Base-by-base conservation (phyloP, 2,797 vertebrate species). In the Sebastes itinus region DNA sequence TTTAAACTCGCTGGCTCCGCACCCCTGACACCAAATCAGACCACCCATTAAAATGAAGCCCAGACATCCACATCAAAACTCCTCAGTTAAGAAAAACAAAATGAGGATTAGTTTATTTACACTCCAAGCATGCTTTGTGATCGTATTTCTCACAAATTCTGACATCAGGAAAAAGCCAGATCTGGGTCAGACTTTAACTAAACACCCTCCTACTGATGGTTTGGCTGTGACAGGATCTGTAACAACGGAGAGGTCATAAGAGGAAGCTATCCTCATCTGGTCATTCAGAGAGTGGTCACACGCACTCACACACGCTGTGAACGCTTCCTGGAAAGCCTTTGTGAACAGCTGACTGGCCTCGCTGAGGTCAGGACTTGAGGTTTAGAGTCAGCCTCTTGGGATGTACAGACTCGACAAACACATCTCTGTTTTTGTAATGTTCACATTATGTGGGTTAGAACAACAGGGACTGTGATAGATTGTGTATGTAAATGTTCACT, bases 231-330 rank as follows among this genome's bases (percentile, higher is more conserved):
- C 69, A 72, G 52, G 46, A 58, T 74, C 66, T 54, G 58, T 14
- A 4, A 67, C 54, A 42, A 52, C 71, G 4, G 22, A 84, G 67
- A 67, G 86, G 76, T 87, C 78, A 78, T 3, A 46, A 72, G 80
- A 88, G 88, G 88, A 93, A 90, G 77, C 61, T 2, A 71, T 92
- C 81, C 11, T 90, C 90, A 88, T 83, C 64, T 84, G 74, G 80
- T 86, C 74, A 70, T 23, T 65, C 79, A 72, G 58, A 4, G 66
- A 30, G 54, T 2, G 14, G 33, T 80, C 77, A 75, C 78, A 71
- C 6, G 8, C 32, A 61, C 38, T 25, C 63, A 55, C 80, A 75
- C 81, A 66, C 60, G 49, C 38, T 76, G 25, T 56, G 52, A 67
- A 66, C 27, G 54, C 60, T 84, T 88, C 87, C 87, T 72, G 83